A percentile compares a stretch with the other conserved stretches of the same genome.
phyloP scores from a whole-genome alignment of 2,113 vertebrate genomes.

The Brachypodius melanocephalos region DNA sequence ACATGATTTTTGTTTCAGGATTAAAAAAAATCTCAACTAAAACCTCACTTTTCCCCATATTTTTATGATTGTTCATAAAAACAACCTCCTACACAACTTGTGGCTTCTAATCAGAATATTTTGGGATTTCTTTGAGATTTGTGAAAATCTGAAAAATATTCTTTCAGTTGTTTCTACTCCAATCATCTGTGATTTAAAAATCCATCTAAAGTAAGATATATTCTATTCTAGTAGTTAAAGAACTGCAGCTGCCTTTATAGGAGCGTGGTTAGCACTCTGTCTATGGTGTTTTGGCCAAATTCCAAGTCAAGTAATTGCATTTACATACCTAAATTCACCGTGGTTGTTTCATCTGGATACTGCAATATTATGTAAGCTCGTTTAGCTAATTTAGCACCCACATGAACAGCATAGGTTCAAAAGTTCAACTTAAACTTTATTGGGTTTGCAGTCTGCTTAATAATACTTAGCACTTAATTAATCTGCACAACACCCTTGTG shows the following conservation, averaged over 20 bases:
- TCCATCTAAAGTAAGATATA: not conserved
- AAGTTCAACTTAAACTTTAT: slow-evolving; percentile 63
- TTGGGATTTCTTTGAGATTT: not conserved
- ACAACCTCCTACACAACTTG: rapidly evolving
- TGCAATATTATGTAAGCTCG: slow-evolving; percentile 32
- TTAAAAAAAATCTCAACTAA: not conserved
- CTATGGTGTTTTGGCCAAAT: slow-evolving; percentile 15
- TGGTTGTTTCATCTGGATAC: slow-evolving; percentile 44
- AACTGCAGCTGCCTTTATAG: not conserved
- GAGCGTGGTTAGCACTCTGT: not conserved
- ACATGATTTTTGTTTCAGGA: not conserved
- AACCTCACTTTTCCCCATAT: not conserved
- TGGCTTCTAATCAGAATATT: not conserved
- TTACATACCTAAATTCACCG: slow-evolving; percentile 49
- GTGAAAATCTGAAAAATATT: not conserved
- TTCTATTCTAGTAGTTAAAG: not conserved
- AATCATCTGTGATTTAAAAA: not conserved
- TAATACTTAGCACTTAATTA: slow-evolving; percentile 66
- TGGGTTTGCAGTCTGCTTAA: slow-evolving; percentile 35
- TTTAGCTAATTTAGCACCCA: slow-evolving; percentile 56
- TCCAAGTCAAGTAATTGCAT: slow-evolving; percentile 49
- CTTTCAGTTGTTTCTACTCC: not conserved
- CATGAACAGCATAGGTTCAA: slow-evolving; percentile 46
- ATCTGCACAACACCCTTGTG: slow-evolving; percentile 46
- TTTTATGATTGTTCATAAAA: not conserved